Evolutionary conservation across 2,888 invertebrate genomes (phyloP), one percentile per base, ranked within the genome.

Genomic region (Neoscelio sp.): DNA sequence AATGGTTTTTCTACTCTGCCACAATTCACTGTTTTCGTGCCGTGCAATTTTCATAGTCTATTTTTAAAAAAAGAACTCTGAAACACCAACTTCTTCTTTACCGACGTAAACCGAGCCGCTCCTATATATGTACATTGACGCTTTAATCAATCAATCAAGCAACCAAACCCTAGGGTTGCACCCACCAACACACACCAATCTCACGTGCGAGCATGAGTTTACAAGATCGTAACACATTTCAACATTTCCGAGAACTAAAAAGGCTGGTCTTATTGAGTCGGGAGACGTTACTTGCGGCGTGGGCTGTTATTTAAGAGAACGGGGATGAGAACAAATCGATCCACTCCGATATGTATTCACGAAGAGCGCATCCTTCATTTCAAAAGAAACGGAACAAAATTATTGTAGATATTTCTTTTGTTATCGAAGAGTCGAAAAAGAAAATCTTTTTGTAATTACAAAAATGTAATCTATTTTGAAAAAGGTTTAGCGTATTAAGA

Each of bases 71-170:
- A 46, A 7, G 26, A 20, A 12, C n/a, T n/a, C n/a, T n/a, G 23
- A 23, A 28, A 52, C 50, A 74, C 28, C 28, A 20, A 68, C 54
- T 46, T 80, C 81, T 83, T 79, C 82, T 80, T 70, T 73, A 80
- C 67, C 73, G 80, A 68, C 76, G 38, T 46, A 62, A 65, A 71
- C 62, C 17, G 71, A 82, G 88, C 88, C 89, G 86, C 89, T 88
- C 89, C 89, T 73, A 46, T 46, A 73, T 54, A 73, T 64, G 46
- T 73, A 64, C 46, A 87, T 86, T 84, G 82, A 87, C 85, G 86
- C 86, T 88, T 87, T 88, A 87, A 88, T 89, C 87, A 87, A 88
- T 73, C 73, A 64, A 73, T 73, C 62, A 54, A 13, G 13, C 42
- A 52, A 64, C 54, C 76, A 56, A 73, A 73, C 73, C 62, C 64